Conservation (phyloP, 2,888 invertebrate genomes). For the Xestoiulus laeticollis region DNA sequence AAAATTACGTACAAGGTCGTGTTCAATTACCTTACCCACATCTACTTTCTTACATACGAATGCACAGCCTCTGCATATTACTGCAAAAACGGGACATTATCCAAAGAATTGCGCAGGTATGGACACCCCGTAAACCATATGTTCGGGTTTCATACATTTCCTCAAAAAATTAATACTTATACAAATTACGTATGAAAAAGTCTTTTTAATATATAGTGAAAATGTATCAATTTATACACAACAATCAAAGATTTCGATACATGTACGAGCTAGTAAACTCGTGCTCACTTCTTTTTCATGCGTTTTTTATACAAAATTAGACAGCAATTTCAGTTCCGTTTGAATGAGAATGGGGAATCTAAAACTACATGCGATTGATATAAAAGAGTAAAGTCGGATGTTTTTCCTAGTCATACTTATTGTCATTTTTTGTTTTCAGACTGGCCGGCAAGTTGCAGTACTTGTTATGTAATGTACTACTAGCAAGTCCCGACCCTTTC, state of each 20-base stretch:
- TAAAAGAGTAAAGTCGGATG: too few relatives aligned
- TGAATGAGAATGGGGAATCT: too few relatives aligned
- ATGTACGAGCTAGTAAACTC: not conserved
- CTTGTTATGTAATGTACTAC: slow-evolving; percentile 34
- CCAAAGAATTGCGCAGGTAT: slow-evolving; percentile 39
- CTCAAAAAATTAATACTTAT: not conserved
- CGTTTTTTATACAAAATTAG: too few relatives aligned
- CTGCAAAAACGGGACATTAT: slow-evolving; percentile 40
- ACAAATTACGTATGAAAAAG: not conserved
- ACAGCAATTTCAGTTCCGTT: too few relatives aligned
- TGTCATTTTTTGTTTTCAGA: slow-evolving; percentile 27
- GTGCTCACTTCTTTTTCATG: too few relatives aligned
- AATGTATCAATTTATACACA: slow-evolving; percentile 6
- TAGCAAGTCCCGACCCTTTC: not conserved
- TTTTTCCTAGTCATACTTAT: too few relatives aligned
- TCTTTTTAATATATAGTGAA: not conserved
- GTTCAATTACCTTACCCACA: slow-evolving; percentile 45
- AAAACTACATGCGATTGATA: too few relatives aligned
- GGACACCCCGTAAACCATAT: too few relatives aligned
- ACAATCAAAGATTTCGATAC: not conserved
- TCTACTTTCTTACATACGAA: slow-evolving; percentile 48
- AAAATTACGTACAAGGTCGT: slow-evolving; percentile 15
- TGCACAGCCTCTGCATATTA: not conserved
- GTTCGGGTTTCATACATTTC: not conserved
- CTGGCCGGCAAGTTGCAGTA: slow-evolving; percentile 44